phyloP scores from a whole-genome alignment of 2,113 vertebrate species.

The Dasypus novemcinctus region DNA sequence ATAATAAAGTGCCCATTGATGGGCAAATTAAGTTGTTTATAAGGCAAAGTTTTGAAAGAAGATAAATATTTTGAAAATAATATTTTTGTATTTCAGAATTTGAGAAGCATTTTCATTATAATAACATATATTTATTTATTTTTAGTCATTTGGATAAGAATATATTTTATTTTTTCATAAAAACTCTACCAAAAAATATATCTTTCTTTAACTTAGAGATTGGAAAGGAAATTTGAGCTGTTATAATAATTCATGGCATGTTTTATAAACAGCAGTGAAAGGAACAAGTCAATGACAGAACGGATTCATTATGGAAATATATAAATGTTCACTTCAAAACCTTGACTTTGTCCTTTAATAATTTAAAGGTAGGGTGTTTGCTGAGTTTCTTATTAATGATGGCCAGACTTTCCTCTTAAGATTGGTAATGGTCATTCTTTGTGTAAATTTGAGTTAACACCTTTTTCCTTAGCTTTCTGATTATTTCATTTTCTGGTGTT shows the following conservation, averaged over 20 bases:
- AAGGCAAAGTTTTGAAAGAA: not conserved
- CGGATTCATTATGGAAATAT: not conserved
- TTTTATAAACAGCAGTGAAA: slow-evolving; percentile 42
- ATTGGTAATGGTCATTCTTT: slow-evolving; percentile 81
- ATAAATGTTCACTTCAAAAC: slow-evolving; percentile 86
- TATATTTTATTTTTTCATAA: slow-evolving; percentile 75
- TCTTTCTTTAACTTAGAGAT: slow-evolving; percentile 80
- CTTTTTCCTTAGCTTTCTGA: slow-evolving; percentile 97
- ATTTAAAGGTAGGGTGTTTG: slow-evolving; percentile 91
- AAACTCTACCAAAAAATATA: slow-evolving; percentile 84
- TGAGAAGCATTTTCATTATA: slow-evolving; percentile 20
- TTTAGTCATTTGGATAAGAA: slow-evolving; percentile 40
- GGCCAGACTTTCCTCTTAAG: slow-evolving; percentile 88
- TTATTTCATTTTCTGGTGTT: slow-evolving; percentile 90
- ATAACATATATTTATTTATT: not conserved
- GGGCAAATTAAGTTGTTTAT: not conserved
- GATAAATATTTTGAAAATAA: not conserved
- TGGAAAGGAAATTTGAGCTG: slow-evolving; percentile 51
- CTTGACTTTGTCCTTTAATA: slow-evolving; percentile 93
- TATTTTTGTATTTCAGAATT: slow-evolving; percentile 48
- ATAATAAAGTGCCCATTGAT: slow-evolving; percentile 1
- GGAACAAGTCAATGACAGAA: not conserved
- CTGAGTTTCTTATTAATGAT: slow-evolving; percentile 94
- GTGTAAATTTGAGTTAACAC: slow-evolving; percentile 71
- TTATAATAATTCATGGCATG: slow-evolving; percentile 32